A percentile compares a stretch with the other conserved stretches of the same genome.
phyloP scores from a whole-genome alignment of 2,113 vertebrate genomes.

The Cricetomys ansorgei region DNA sequence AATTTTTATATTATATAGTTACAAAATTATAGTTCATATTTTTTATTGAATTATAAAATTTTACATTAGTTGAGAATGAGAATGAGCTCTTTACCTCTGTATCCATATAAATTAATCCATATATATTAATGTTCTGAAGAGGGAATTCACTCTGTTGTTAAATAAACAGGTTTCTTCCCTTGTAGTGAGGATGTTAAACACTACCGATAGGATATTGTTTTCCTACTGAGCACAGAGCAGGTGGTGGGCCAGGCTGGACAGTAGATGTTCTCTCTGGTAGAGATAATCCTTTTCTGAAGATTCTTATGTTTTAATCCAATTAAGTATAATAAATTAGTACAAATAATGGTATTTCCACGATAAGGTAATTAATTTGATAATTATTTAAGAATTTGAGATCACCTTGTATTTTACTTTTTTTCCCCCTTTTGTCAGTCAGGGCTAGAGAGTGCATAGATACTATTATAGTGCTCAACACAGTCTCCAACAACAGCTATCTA shows the following conservation, averaged over 20 bases:
- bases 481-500: neutral
- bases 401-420: neutral
- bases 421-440: neutral
- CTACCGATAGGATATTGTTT: constrained; percentile 33
- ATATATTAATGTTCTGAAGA: constrained; percentile 46
- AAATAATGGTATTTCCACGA: constrained; percentile 12
- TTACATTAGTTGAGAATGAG: neutral
- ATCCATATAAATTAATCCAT: neutral
- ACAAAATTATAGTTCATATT: neutral
- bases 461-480: neutral
- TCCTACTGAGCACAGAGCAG: neutral
- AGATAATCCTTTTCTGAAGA: neutral
- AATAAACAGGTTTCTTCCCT: neutral
- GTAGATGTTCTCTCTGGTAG: neutral
- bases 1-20: constrained; percentile 23
- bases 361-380: constrained; percentile 26
- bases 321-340: constrained; percentile 15
- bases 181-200: neutral
- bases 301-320: constrained; percentile 41
- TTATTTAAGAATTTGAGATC: neutral
- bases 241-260: neutral
- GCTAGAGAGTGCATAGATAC: neutral
- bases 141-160: constrained; percentile 27
- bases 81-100: neutral
- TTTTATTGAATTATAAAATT: constrained; percentile 21